phyloP scores from a whole-genome alignment of 37 sponge, comb jelly and placozoan species.

The Agelas oroides region DNA sequence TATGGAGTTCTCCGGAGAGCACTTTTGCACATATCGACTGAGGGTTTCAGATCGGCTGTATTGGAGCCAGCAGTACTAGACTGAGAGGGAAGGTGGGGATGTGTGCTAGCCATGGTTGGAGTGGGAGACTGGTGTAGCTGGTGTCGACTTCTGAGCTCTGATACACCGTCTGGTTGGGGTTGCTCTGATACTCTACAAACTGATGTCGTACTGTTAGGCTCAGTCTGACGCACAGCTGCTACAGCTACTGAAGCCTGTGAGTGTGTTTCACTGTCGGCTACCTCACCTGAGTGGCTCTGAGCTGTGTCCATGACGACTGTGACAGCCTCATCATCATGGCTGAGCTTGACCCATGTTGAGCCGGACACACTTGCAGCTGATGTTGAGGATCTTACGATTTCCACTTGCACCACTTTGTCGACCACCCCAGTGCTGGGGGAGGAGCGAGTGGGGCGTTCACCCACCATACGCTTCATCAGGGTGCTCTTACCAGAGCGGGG shows the following conservation, averaged over 20 bases:
- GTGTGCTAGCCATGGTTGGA: no score
- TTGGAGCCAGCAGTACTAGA: no score
- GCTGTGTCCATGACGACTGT: neutral
- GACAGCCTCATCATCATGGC: neutral
- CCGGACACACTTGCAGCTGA: neutral
- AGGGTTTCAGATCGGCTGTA: no score
- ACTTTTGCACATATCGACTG: no score
- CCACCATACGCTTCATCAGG: neutral
- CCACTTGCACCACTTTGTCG: neutral
- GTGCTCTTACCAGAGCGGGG: constrained; percentile 14
- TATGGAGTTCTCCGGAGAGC: no score
- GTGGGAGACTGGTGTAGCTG: neutral
- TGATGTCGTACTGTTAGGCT: neutral
- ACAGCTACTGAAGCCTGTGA: no score
- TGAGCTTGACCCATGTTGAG: neutral
- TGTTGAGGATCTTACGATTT: neutral
- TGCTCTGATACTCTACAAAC: no score
- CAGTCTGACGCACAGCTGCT: no score
- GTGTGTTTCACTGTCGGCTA: neutral
- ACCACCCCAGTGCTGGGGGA: constrained; percentile 5
- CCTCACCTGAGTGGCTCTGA: neutral
- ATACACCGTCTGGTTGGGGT: no score
- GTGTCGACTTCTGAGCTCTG: neutral
- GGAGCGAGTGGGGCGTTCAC: neutral
- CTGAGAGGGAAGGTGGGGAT: no score